These are phyloP conservation scores for Hydropsyche tenuis DNA, from an alignment of 1,140 invertebrate species.

Conservation along the genomic window DNA sequence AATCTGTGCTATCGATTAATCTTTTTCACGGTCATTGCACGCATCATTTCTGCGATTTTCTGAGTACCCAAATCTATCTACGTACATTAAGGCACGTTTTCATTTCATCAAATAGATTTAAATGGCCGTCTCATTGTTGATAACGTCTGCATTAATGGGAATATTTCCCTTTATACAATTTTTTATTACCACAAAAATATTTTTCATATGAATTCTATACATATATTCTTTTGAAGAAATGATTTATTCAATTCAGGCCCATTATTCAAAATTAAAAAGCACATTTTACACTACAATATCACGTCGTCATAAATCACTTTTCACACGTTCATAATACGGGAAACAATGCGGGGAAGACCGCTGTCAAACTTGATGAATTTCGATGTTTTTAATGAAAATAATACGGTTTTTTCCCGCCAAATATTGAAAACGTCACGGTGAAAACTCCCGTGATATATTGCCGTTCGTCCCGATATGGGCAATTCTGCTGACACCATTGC, in stretches of 20 bases:
- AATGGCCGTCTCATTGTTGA: neutral
- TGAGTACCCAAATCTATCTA: neutral
- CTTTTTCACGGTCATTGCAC: neutral
- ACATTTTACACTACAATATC: conserved; percentile 14
- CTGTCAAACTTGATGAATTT: conserved; percentile 9
- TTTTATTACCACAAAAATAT: neutral
- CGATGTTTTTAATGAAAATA: neutral
- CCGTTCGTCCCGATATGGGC: too few relatives aligned
- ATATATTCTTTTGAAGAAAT: neutral
- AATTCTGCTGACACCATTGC: too few relatives aligned
- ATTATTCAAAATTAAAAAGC: conserved; percentile 18
- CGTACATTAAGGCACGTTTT: neutral
- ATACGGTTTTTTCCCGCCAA: neutral
- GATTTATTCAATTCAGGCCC: neutral
- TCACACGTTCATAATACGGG: neutral
- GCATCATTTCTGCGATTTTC: neutral
- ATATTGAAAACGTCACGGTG: too few relatives aligned
- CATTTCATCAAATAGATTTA: neutral
- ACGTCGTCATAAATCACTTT: conserved; percentile 14
- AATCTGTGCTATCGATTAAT: conserved; percentile 30
- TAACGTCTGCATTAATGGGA: neutral
- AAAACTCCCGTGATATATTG: too few relatives aligned
- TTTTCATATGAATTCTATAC: neutral
- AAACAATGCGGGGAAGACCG: neutral
- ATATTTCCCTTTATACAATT: neutral